A percentile compares a stretch with the other conserved stretches of the same genome.
phyloP scores from a whole-genome alignment of 2,113 vertebrate species.

The Meriones unguiculatus region DNA sequence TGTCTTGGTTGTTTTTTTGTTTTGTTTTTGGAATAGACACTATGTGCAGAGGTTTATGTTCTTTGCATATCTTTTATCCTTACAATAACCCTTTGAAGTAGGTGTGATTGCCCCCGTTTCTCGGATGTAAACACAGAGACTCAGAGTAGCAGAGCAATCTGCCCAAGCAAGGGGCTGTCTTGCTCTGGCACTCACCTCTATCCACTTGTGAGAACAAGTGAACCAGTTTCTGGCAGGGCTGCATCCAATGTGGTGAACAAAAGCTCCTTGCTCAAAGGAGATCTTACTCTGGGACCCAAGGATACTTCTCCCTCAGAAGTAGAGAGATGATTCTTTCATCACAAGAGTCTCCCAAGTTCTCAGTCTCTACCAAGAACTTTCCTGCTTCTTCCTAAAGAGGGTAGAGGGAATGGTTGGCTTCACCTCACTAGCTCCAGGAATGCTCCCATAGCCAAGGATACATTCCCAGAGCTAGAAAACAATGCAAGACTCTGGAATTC shows the following conservation, averaged over 20 bases:
- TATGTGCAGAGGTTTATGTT: neutral
- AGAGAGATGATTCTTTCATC: neutral
- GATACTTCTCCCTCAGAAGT: neutral
- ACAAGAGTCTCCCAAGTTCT: neutral
- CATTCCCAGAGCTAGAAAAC: neutral
- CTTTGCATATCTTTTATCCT: neutral
- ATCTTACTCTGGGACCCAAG: neutral
- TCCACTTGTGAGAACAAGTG: neutral
- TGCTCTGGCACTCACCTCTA: neutral
- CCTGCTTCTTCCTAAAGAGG: neutral
- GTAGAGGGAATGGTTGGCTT: neutral
- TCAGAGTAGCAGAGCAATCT: neutral
- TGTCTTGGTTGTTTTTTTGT: neutral
- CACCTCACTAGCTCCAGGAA: neutral
- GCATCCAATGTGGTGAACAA: neutral
- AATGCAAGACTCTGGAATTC: neutral
- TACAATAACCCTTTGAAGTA: neutral
- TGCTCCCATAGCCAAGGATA: neutral
- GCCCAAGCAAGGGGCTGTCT: neutral
- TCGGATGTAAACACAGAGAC: conserved; percentile 31
- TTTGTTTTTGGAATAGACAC: neutral
- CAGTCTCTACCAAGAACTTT: neutral
- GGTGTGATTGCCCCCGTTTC: neutral
- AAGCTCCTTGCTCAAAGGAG: neutral
- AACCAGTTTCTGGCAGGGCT: neutral